Base-by-base conservation (phyloP, 1,140 invertebrate genomes). In the Sesamia nonagrioides region DNA sequence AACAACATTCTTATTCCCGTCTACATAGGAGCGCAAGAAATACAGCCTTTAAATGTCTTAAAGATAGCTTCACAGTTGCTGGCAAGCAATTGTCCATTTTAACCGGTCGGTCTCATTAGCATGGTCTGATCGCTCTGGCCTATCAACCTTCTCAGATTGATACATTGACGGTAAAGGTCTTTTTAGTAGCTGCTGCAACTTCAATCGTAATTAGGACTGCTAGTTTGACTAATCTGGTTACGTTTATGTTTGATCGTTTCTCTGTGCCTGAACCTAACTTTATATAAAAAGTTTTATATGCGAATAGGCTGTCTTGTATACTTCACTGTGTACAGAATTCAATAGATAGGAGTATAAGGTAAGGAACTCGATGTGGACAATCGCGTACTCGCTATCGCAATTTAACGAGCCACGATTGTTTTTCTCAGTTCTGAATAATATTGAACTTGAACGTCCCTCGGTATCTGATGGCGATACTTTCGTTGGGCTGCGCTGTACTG, bases 341-440 rank as follows among this genome's bases (percentile, higher is more conserved):
- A 81, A 84, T 74, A 88, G 87, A 91, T 89, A 88, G 85, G 86
- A 81, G 69, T 77, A 78, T 60, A 80, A 61, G 73, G 72, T 77
- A 78, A 80, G 84, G 74, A 86, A 90, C 85, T 83, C 88, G 87
- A 88, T 86, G 87, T 80, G 82, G 80, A 84, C 84, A 92, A 92
- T 94, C 91, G 86, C 84, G 81, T 81, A 84, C 80, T 86, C 85
- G 87, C 88, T 91, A 93, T 93, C 91, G 80, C 85, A 89, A 85
- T 90, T 93, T 94, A 94, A 94, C 91, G 91, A 93, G 89, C 78
- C 91, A 94, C 93, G 91, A 93, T 92, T 94, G 91, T 93, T 94
- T 94, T 94, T 94, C 92, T 90, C 86, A 91, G 89, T 91, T 93
- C 89, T 94, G 91, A 93, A 94, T 94, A 94, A 93, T 94, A 94